Percentiles rank a stretch among this genome's conserved stretches.
Evolutionary conservation across 2,888 invertebrate species (phyloP).

Genomic region (Napeogenes inachia): DNA sequence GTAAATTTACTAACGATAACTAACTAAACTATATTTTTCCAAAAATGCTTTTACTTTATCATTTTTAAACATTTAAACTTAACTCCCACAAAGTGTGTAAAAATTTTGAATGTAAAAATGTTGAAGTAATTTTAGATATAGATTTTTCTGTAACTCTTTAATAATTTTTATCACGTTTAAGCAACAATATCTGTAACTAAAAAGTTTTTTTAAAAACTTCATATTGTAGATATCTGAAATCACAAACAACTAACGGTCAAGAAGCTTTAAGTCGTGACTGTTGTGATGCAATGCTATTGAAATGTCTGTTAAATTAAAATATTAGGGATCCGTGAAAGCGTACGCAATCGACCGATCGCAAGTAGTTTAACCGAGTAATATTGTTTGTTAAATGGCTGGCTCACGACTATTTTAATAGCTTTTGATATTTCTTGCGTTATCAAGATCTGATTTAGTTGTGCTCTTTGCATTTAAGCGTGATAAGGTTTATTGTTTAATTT

Average conservation of each 20-base stretch:
- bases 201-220: constrained; percentile 6
- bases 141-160: no score
- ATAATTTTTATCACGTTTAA: no score
- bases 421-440: constrained; percentile 16
- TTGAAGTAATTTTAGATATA: no score
- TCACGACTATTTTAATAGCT: constrained; percentile 21
- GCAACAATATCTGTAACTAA: background rate
- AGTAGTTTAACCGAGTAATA: constrained; percentile 23
- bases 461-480: background rate
- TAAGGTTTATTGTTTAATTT: background rate
- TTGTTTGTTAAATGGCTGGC: constrained; percentile 22
- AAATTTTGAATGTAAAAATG: no score
- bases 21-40: no score
- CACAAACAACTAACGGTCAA: constrained; percentile 28
- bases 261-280: constrained; percentile 27
- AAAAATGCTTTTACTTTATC: no score
- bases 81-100: no score
- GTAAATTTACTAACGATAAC: no score
- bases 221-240: constrained; percentile 23
- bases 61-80: no score
- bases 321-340: constrained; percentile 24
- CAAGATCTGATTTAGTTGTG: constrained; percentile 12
- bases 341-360: constrained; percentile 15
- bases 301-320: constrained; percentile 27
- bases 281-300: constrained; percentile 26